Evolutionary conservation across 2,797 vertebrate genomes (phyloP).

Genomic region (Spinibarbus caldwelli): DNA sequence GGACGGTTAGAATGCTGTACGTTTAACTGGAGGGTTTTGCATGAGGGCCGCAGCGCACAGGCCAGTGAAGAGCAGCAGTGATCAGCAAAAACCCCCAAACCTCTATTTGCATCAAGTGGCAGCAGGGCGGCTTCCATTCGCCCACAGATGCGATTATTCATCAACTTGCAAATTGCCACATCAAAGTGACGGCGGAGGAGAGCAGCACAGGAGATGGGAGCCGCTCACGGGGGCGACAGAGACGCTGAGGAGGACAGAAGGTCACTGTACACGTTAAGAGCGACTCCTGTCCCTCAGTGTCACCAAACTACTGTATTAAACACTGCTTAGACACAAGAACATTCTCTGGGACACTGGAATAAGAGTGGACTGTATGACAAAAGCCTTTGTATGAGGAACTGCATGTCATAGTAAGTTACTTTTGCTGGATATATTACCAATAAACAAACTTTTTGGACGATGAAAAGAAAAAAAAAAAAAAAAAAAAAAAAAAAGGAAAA

Average conservation of each 20-base stretch:
- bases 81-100: slow-evolving; percentile 26
- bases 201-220: slow-evolving; percentile 66
- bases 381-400: background rate
- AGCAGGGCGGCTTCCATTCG: slow-evolving; percentile 76
- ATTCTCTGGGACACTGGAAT: background rate
- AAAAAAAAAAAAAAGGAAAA: background rate
- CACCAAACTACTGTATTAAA: slow-evolving; percentile 29
- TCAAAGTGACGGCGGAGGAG: slow-evolving; percentile 81
- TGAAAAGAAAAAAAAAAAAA: background rate
- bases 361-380: background rate
- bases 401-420: too few species aligned
- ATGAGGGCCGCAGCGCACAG: slow-evolving; percentile 71
- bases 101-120: slow-evolving; percentile 74
- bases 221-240: slow-evolving; percentile 14
- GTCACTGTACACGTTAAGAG: slow-evolving; percentile 19
- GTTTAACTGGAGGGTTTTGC: slow-evolving; percentile 83
- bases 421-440: background rate
- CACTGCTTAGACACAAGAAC: background rate
- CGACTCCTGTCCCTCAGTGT: slow-evolving; percentile 10
- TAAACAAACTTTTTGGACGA: background rate
- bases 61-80: slow-evolving; percentile 66
- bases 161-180: slow-evolving; percentile 85
- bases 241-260: slow-evolving; percentile 18
- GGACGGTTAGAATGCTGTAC: slow-evolving; percentile 26
- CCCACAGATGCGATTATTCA: slow-evolving; percentile 83